Conservation (phyloP, 1,140 invertebrate species). For the Drosophila littoralis region DNA sequence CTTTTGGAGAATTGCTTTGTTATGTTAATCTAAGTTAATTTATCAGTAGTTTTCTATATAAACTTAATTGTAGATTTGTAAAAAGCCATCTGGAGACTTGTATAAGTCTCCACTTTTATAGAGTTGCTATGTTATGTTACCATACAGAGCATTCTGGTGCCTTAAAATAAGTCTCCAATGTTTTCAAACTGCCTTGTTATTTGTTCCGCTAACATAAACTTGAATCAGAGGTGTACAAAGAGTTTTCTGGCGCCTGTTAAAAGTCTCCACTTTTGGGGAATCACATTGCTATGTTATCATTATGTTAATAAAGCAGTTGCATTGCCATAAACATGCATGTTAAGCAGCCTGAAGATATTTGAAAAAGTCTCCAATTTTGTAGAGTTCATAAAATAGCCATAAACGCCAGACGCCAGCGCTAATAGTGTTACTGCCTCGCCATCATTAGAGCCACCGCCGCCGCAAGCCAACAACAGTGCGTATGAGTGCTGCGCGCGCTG, state of each 20-base stretch:
- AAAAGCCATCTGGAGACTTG: too few species aligned
- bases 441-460: constrained; percentile 26
- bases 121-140: too few species aligned
- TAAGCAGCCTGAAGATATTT: neutral
- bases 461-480: constrained; percentile 57
- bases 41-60: neutral
- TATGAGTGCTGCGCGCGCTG: constrained; percentile 52
- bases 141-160: too few species aligned
- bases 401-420: constrained; percentile 19
- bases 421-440: constrained; percentile 33
- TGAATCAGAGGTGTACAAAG: too few species aligned
- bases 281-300: neutral
- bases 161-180: constrained; percentile 12
- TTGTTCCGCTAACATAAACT: neutral
- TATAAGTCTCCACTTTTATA: too few species aligned
- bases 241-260: neutral
- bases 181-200: neutral
- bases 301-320: constrained; percentile 11
- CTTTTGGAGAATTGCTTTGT: too few species aligned
- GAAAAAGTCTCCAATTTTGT: constrained; percentile 42
- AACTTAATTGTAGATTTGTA: too few species aligned
- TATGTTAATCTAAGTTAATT: neutral
- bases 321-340: neutral
- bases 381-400: constrained; percentile 45
- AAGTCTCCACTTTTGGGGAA: constrained; percentile 11